These are phyloP conservation scores for Synanthedon tipuliformis DNA, from an alignment of 2,888 invertebrate species.

Conservation along the genomic window DNA sequence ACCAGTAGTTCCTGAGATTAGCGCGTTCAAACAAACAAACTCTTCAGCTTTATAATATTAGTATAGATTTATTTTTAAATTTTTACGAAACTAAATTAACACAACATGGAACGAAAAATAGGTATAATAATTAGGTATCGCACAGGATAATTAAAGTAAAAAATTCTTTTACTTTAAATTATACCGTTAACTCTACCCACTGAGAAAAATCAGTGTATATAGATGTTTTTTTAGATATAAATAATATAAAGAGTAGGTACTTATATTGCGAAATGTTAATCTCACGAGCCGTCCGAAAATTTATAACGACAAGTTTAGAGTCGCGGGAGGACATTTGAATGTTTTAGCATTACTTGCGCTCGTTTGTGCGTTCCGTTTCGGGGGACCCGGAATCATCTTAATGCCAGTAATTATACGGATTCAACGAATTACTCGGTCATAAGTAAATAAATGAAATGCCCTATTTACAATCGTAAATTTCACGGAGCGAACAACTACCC, in stretches of 20 bases:
- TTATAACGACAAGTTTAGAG: constrained; percentile 43
- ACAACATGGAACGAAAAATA: too few species aligned
- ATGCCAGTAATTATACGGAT: constrained; percentile 70
- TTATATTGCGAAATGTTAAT: neutral
- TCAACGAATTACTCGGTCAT: constrained; percentile 67
- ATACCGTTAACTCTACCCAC: too few species aligned
- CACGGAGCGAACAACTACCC: constrained; percentile 4
- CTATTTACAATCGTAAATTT: constrained; percentile 68
- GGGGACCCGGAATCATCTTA: constrained; percentile 63
- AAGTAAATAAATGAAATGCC: constrained; percentile 64
- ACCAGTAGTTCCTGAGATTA: too few species aligned
- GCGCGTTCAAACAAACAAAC: too few species aligned
- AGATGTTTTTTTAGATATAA: too few species aligned
- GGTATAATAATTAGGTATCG: too few species aligned
- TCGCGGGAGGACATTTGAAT: constrained; percentile 53
- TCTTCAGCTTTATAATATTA: too few species aligned
- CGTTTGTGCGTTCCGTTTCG: constrained; percentile 32
- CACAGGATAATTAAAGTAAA: too few species aligned
- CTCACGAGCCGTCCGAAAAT: neutral
- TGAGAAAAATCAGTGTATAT: too few species aligned
- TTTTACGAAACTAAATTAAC: too few species aligned
- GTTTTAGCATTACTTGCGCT: constrained; percentile 61
- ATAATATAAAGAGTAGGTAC: neutral
- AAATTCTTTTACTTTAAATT: too few species aligned
- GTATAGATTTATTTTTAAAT: too few species aligned